These are phyloP conservation scores for Tyrannus savana DNA, from an alignment of 2,113 vertebrate genomes.

Conservation along the genomic window DNA sequence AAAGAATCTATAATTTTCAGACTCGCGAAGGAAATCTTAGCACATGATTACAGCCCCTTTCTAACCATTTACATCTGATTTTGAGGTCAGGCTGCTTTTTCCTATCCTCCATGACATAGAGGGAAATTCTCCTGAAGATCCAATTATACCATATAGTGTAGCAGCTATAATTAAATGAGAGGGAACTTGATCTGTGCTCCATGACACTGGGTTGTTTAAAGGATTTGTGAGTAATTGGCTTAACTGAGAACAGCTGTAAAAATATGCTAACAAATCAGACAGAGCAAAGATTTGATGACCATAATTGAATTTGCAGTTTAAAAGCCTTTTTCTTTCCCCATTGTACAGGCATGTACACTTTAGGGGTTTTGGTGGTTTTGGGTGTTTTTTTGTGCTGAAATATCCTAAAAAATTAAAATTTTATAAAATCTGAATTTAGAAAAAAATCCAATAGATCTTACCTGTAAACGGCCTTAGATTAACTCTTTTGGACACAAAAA, in stretches of 20 bases:
- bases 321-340: not conserved
- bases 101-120: not conserved
- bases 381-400: not conserved
- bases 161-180: not conserved
- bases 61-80: not conserved
- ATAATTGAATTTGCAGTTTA: not conserved
- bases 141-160: not conserved
- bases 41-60: not conserved
- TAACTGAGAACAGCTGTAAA: not conserved
- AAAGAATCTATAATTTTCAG: not conserved
- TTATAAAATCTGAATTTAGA: not conserved
- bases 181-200: not conserved
- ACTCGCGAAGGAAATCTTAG: not conserved
- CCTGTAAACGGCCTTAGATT: not conserved
- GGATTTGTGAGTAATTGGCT: not conserved
- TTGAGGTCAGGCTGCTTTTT: not conserved
- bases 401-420: not conserved
- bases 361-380: not conserved
- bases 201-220: not conserved
- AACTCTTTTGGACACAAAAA: not conserved
- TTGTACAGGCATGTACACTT: accelerated
- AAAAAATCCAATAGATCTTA: not conserved
- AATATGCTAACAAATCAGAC: not conserved
- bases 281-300: not conserved
- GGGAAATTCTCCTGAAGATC: not conserved